Evolutionary conservation across 2,797 vertebrate genomes (phyloP), one percentile per base, ranked within the genome.

Genomic region (Calcarius lapponicus): DNA sequence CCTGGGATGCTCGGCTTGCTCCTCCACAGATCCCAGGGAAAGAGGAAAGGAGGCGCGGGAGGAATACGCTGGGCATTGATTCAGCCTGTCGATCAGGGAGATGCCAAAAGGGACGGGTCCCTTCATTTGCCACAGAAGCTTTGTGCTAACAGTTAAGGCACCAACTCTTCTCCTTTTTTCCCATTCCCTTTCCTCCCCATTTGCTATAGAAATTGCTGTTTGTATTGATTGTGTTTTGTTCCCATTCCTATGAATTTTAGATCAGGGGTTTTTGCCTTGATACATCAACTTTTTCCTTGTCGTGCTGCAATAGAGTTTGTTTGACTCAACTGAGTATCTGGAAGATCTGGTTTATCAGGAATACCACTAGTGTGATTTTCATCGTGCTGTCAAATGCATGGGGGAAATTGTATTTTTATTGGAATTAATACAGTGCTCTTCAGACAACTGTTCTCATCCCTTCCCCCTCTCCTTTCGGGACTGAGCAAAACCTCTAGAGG

Each of bases 221-320:
- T 83, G 65, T 89, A 81, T 96, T 34, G 75, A 76, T 86, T 89
- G 72, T 79, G 87, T 86, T 96, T 87, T 78, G 57, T 78, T 91
- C 40, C 88, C 48, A 1, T 85, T 85, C 45, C 62, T 18, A 3
- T 84, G 81, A 75, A 93, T 96, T 90, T 93, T 88, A 85, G 61
- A 93, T 85, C 34, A 47, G 85, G 79, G 40, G 3, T 62, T 92
- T 92, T 84, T 89, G 80, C 80, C 54, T 86, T 64, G 79, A 64
- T 82, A 34, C 34, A 66, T 92, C 89, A 97, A 97, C 96, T 97
- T 96, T 97, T 95, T 93, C 48, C 26, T 91, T 58, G 14, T 69
- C 2, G n/a, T 92, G 91, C 94, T 91, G 90, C 87, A 56, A 66
- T 40, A 76, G 93, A 95, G 82, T 97, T 97, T 90, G 74, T 72